phyloP scores from a whole-genome alignment of 2,113 vertebrate species.

The Chamaea fasciata region DNA sequence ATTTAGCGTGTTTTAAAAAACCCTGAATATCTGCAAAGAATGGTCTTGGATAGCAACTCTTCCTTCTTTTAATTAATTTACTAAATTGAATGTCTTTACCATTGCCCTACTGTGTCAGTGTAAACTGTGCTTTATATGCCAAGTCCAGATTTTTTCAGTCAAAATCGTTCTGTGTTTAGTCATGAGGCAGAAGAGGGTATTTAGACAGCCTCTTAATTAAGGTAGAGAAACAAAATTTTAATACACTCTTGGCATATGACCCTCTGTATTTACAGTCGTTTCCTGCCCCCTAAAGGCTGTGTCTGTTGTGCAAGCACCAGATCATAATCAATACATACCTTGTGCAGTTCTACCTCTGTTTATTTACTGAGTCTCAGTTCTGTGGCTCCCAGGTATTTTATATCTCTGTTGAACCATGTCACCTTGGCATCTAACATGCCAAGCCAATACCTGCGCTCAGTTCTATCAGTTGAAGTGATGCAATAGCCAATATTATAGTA shows the following conservation, averaged over 20 bases:
- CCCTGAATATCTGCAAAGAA: neutral
- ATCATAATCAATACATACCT: slow-evolving; percentile 40
- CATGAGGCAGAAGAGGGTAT: neutral
- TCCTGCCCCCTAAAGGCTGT: slow-evolving; percentile 98
- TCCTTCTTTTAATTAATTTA: neutral
- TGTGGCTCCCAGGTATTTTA: slow-evolving; percentile 77
- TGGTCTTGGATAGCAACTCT: neutral
- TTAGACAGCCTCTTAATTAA: slow-evolving; percentile 6
- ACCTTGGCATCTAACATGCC: slow-evolving; percentile 63
- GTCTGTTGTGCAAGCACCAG: slow-evolving; percentile 52
- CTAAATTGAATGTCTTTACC: neutral
- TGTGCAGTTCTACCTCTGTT: slow-evolving; percentile 57
- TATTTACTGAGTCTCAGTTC: slow-evolving; percentile 74
- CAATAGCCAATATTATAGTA: slow-evolving; percentile 57
- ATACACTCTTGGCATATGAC: neutral
- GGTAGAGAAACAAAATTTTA: neutral
- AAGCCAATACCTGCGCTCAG: slow-evolving; percentile 73
- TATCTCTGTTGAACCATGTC: slow-evolving; percentile 72
- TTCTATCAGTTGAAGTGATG: slow-evolving; percentile 69
- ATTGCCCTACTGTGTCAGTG: neutral
- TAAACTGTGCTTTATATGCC: neutral
- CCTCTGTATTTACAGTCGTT: slow-evolving; percentile 86
- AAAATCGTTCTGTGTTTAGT: neutral
- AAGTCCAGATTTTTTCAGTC: neutral
- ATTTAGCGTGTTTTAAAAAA: neutral